Evolutionary conservation across 2,888 invertebrate genomes (phyloP).

Genomic region (Cerastoderma edule): DNA sequence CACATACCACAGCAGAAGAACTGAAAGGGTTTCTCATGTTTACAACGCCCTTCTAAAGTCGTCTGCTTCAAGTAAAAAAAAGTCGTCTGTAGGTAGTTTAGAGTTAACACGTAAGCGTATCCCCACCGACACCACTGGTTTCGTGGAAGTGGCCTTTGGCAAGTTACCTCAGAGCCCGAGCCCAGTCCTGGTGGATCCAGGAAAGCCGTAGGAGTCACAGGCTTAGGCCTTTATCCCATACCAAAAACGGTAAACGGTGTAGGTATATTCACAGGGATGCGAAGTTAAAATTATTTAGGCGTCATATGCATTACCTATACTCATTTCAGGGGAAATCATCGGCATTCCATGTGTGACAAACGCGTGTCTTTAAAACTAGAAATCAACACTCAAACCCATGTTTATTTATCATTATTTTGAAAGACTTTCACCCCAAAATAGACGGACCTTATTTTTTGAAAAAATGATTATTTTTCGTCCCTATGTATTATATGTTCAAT

Average conservation of each 20-base stretch:
- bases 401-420: neutral
- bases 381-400: neutral
- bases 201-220: no score
- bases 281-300: neutral
- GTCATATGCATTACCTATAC: neutral
- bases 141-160: neutral
- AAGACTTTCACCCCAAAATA: neutral
- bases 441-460: neutral
- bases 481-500: neutral
- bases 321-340: neutral
- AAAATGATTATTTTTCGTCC: neutral
- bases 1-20: neutral
- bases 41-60: neutral
- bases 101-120: neutral
- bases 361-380: neutral
- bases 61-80: constrained; percentile 3
- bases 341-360: neutral
- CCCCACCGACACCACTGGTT: neutral
- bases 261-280: neutral
- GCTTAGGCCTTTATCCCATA: no score
- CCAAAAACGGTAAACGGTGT: no score
- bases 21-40: neutral
- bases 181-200: no score
- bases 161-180: neutral
- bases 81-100: neutral